A percentile compares a stretch with the other conserved stretches of the same genome.
These are phyloP conservation scores for Pachycephala philippinensis DNA, from an alignment of 2,113 vertebrate genomes.

Conservation along the genomic window DNA sequence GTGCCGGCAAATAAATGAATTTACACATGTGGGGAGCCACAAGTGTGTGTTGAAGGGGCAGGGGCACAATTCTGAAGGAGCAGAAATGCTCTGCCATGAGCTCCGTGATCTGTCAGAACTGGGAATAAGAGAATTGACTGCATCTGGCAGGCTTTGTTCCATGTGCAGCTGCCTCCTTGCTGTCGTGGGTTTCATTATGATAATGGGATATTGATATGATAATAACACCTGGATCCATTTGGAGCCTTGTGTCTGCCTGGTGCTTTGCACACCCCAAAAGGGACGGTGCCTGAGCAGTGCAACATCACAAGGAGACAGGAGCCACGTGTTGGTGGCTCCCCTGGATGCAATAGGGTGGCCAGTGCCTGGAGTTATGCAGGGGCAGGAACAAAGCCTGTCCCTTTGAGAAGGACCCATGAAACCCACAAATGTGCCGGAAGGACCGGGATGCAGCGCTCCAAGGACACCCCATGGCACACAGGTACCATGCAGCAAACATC, in stretches of 20 bases:
- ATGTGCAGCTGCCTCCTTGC: background rate
- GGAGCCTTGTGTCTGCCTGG: background rate
- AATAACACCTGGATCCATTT: background rate
- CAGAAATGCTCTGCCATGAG: background rate
- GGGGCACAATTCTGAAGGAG: background rate
- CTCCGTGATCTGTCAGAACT: background rate
- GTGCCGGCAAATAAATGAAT: background rate
- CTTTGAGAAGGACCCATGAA: background rate
- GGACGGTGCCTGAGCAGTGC: background rate
- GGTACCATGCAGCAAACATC: background rate
- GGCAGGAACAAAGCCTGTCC: background rate
- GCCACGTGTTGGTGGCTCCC: rapidly evolving
- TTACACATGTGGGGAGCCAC: background rate
- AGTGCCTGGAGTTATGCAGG: background rate
- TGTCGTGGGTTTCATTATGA: background rate
- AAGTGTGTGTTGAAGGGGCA: background rate
- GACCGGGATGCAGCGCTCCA: background rate
- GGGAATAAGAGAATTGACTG: background rate
- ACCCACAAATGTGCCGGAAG: background rate
- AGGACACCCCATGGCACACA: background rate
- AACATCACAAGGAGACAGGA: background rate
- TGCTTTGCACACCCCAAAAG: background rate
- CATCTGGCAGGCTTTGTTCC: background rate
- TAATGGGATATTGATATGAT: background rate
- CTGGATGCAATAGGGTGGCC: too few species aligned